Evolutionary conservation across 2,113 vertebrate genomes (phyloP).

Genomic region (Empidonax alnorum): DNA sequence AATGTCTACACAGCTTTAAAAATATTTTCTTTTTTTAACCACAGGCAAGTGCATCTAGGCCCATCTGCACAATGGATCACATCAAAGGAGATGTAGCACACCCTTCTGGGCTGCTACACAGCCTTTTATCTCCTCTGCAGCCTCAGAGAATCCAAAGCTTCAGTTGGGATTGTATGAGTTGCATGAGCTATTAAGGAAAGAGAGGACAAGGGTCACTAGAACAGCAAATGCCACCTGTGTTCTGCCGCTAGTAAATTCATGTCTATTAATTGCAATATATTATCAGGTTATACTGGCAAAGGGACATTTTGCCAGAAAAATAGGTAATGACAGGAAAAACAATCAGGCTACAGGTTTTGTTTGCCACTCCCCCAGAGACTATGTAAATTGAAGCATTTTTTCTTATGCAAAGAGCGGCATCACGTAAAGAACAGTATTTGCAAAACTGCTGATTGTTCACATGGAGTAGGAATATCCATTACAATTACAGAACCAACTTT

Average conservation of each 20-base stretch:
- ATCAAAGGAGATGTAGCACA: not conserved
- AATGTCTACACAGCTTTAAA: slow-evolving; percentile 20
- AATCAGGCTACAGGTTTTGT: slow-evolving; percentile 42
- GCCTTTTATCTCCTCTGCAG: not conserved
- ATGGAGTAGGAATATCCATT: not conserved
- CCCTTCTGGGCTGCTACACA: not conserved
- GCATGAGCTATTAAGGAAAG: not conserved
- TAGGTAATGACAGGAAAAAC: slow-evolving; percentile 33
- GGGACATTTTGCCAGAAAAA: not conserved
- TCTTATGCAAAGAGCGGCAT: slow-evolving; percentile 4
- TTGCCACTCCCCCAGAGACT: not conserved
- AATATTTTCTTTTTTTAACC: not conserved
- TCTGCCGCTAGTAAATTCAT: not conserved
- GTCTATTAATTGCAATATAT: slow-evolving; percentile 26
- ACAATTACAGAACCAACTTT: not conserved
- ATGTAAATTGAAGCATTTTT: slow-evolving; percentile 22
- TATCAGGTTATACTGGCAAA: not conserved
- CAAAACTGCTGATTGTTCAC: slow-evolving; percentile 23
- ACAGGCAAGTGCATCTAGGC: not conserved
- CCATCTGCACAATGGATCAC: not conserved
- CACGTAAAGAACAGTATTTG: slow-evolving; percentile 18
- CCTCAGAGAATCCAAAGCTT: slow-evolving; percentile 1
- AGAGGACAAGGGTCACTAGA: not conserved
- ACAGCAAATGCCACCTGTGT: slow-evolving; percentile 9
- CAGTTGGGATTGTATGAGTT: not conserved